phyloP scores from a whole-genome alignment of 2,113 vertebrate species.

The Geococcyx californianus region DNA sequence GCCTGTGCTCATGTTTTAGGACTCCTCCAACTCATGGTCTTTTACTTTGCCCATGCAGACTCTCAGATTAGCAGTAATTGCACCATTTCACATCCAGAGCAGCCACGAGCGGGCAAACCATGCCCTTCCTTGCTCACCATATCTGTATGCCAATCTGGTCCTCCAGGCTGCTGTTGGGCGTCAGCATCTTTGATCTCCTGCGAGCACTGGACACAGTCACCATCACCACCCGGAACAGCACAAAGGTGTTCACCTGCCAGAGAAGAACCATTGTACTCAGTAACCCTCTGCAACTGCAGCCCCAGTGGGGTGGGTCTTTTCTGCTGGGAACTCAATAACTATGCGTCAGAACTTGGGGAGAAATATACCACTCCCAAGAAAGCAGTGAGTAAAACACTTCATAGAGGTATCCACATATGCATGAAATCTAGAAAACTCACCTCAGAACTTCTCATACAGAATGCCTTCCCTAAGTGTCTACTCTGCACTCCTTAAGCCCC shows the following conservation, averaged over 20 bases:
- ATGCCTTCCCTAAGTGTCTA: background rate
- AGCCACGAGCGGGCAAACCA: background rate
- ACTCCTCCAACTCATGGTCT: too few species aligned
- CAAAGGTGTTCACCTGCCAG: slow-evolving; percentile 86
- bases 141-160: slow-evolving; percentile 81
- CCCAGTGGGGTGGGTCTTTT: background rate
- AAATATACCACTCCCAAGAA: background rate
- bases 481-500: background rate
- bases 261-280: background rate
- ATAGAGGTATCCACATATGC: background rate
- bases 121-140: slow-evolving; percentile 79
- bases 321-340: background rate
- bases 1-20: too few species aligned
- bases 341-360: background rate
- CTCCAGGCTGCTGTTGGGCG: slow-evolving; percentile 82
- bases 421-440: background rate
- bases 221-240: slow-evolving; percentile 86
- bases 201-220: slow-evolving; percentile 87
- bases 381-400: background rate
- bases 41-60: background rate
- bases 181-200: slow-evolving; percentile 84
- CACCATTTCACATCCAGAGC: background rate
- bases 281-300: background rate
- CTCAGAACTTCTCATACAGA: background rate
- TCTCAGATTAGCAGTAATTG: background rate